Base-by-base conservation (phyloP, 1,140 invertebrate species). In the Drosophila quadrilineata region DNA sequence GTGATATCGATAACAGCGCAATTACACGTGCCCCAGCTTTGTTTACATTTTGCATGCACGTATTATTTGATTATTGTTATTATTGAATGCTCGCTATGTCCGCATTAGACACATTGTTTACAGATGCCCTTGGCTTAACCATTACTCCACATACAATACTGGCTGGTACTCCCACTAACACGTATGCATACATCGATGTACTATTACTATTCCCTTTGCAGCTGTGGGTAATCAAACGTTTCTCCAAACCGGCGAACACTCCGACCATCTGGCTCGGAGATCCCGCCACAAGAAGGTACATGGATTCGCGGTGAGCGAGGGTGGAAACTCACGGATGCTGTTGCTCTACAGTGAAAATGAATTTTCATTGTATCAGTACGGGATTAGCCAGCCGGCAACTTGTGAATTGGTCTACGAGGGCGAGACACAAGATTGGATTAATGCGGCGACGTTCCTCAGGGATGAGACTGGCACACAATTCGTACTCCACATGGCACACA, bases 381-480 rank as follows among this genome's bases (percentile, higher is more conserved):
- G 16, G 12, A 22, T 2, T 2, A 10, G n/a, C 0, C 21, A 40
- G 8, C 35, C 33, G 0, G 10, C 58, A 6, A 26, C 2, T 4
- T 80, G 87, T 24, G 2, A 50, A 35, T 28, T 77, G 9, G 3
- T 82, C 17, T 75, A 69, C 24, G 65, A 71, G 28, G 82, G 75
- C 1, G 59, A 77, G 12, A 70, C 88, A 19, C 68, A 48, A 40
- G 87, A 89, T 48, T 89, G 87, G 87, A 87, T 89, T 9, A 88
- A 87, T 58, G 59, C 70, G 1, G 84, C 70, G 1, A 36, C 3
- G 2, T 79, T 89, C 16, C 17, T 89, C 0, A 16, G 49, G 8
- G 48, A 79, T 6, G 40, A 48, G 12, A 9, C 38, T 6, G 10
- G 6, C 3, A 31, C 28, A 16, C 45, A 70, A 36, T 74, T 89